phyloP scores from a whole-genome alignment of 2,797 vertebrate genomes.

The Pelobates cultripes region DNA sequence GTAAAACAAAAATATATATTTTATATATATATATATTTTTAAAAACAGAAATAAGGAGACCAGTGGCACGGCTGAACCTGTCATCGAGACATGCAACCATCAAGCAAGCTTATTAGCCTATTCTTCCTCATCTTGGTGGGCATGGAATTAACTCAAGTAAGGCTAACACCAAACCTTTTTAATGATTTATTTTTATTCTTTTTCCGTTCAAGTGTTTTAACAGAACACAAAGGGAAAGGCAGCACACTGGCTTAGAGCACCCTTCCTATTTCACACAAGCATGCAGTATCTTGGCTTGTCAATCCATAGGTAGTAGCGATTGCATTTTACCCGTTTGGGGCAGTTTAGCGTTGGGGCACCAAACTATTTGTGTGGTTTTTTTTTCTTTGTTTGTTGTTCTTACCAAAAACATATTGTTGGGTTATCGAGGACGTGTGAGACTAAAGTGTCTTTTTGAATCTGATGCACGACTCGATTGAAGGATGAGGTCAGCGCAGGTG shows the following conservation, averaged over 20 bases:
- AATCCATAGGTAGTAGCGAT: neutral
- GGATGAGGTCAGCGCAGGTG: neutral
- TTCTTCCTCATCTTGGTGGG: conserved; percentile 92
- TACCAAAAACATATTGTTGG: neutral
- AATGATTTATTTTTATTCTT: conserved; percentile 62
- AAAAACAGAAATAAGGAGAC: conserved; percentile 38
- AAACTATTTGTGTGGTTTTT: neutral
- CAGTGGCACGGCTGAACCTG: conserved; percentile 68
- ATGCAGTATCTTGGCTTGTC: neutral
- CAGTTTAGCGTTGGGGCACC: neutral
- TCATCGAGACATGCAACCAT: conserved; percentile 88
- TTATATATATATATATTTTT: no score
- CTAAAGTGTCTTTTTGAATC: neutral
- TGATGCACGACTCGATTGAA: neutral
- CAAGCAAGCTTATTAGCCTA: conserved; percentile 91
- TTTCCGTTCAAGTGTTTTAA: conserved; percentile 18
- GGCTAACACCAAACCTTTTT: conserved; percentile 70
- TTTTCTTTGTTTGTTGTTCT: neutral
- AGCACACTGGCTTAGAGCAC: neutral
- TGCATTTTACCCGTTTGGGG: neutral
- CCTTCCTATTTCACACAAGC: neutral
- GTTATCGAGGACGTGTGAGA: neutral
- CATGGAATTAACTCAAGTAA: conserved; percentile 97
- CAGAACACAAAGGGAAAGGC: neutral
- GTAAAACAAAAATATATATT: conserved; percentile 34